Percentiles rank a stretch among this genome's conserved stretches.
These are phyloP conservation scores for Macrotis lagotis DNA, from an alignment of 2,113 vertebrate species.

Conservation along the genomic window DNA sequence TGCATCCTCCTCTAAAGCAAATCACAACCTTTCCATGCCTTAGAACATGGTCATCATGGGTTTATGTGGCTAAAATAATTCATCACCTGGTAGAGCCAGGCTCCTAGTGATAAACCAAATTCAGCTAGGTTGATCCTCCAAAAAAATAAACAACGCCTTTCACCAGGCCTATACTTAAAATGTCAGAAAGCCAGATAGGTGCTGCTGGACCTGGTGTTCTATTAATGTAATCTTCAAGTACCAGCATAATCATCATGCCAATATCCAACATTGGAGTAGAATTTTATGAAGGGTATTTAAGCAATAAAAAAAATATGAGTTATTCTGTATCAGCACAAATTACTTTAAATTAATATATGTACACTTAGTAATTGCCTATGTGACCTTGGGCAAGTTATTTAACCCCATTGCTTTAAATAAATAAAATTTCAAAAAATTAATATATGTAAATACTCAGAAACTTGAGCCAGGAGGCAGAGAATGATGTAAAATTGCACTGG, in stretches of 20 bases:
- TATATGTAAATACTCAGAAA: background rate
- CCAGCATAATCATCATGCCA: background rate
- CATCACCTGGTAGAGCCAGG: background rate
- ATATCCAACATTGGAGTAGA: background rate
- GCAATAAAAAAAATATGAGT: background rate
- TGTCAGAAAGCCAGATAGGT: background rate
- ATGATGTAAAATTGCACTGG: background rate
- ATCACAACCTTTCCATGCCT: background rate
- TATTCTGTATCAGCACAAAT: background rate
- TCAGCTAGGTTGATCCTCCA: background rate
- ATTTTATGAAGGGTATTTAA: background rate
- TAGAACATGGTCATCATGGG: background rate
- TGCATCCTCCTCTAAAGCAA: background rate
- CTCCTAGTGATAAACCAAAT: background rate
- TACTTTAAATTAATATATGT: too few species aligned
- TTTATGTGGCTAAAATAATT: background rate
- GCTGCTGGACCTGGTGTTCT: background rate
- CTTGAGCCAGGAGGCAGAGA: background rate
- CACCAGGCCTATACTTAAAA: background rate
- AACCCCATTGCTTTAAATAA: too few species aligned
- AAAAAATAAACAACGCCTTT: background rate
- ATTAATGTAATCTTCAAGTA: background rate
- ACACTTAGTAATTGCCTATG: too few species aligned
- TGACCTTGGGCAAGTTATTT: too few species aligned
- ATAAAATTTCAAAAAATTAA: too few species aligned